Evolutionary conservation across 2,797 vertebrate genomes (phyloP).

Genomic region (Orestias chungarensis): DNA sequence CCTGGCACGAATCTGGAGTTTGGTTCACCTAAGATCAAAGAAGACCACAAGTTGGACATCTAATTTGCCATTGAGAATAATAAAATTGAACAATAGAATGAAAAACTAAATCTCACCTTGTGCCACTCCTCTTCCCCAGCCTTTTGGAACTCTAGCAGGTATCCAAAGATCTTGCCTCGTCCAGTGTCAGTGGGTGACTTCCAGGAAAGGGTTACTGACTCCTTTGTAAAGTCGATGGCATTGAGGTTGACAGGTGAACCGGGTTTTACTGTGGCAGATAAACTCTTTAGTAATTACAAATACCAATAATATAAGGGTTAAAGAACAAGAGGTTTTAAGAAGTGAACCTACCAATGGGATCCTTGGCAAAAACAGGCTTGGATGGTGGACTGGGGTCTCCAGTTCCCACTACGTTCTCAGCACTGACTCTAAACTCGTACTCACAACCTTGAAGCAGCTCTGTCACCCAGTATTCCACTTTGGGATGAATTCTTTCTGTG

Average conservation of each 20-base stretch:
- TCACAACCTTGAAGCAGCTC: constrained; percentile 95
- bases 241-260: constrained; percentile 89
- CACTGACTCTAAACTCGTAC: constrained; percentile 97
- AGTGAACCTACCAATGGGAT: constrained; percentile 88
- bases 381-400: constrained; percentile 96
- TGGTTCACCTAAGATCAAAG: constrained; percentile 85
- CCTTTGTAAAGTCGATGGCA: constrained; percentile 91
- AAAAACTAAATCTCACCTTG: constrained; percentile 66
- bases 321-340: not conserved
- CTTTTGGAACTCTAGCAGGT: constrained; percentile 95
- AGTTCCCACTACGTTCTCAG: constrained; percentile 93
- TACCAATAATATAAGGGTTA: not conserved
- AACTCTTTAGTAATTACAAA: not conserved
- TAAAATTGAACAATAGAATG: not conserved
- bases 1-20: constrained; percentile 94
- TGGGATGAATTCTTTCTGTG: constrained; percentile 86
- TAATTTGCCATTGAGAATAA: not conserved
- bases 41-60: not conserved
- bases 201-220: constrained; percentile 93
- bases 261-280: constrained; percentile 84
- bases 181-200: constrained; percentile 90
- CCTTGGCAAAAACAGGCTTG: constrained; percentile 94
- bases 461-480: constrained; percentile 90
- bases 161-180: constrained; percentile 95
- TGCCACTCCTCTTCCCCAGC: constrained; percentile 94